A percentile compares a stretch with the other conserved stretches of the same genome.
phyloP scores from a whole-genome alignment of 2,113 vertebrate species.

The Edolisoma coerulescens region DNA sequence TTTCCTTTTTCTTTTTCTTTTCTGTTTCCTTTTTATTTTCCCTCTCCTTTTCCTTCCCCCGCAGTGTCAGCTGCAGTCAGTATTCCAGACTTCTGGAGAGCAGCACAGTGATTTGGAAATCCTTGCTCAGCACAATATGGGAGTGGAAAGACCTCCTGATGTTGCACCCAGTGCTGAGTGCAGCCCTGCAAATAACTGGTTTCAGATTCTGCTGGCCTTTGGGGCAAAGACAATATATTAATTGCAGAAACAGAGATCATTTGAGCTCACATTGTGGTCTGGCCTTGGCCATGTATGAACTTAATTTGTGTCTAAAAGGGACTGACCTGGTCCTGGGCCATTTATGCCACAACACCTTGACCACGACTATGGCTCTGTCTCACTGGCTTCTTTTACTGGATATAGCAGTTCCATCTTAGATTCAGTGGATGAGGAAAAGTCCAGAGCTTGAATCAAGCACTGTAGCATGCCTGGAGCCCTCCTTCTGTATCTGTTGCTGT shows the following conservation, averaged over 20 bases:
- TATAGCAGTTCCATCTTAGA: neutral
- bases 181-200: neutral
- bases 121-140: no score
- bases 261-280: neutral
- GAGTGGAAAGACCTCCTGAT: neutral
- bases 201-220: neutral
- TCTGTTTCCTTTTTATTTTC: no score
- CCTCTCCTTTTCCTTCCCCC: neutral
- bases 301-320: neutral
- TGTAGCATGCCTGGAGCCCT: neutral
- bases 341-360: neutral
- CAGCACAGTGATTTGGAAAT: neutral
- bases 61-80: neutral
- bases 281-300: accelerated
- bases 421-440: neutral
- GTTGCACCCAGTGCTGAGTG: neutral
- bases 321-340: accelerated
- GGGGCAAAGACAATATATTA: neutral
- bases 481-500: neutral
- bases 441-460: neutral
- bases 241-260: neutral
- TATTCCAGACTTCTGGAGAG: neutral
- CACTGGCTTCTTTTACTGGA: neutral
- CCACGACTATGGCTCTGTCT: neutral
- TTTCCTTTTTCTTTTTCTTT: no score